phyloP scores from a whole-genome alignment of 2,797 vertebrate species.

The Trachops cirrhosus region DNA sequence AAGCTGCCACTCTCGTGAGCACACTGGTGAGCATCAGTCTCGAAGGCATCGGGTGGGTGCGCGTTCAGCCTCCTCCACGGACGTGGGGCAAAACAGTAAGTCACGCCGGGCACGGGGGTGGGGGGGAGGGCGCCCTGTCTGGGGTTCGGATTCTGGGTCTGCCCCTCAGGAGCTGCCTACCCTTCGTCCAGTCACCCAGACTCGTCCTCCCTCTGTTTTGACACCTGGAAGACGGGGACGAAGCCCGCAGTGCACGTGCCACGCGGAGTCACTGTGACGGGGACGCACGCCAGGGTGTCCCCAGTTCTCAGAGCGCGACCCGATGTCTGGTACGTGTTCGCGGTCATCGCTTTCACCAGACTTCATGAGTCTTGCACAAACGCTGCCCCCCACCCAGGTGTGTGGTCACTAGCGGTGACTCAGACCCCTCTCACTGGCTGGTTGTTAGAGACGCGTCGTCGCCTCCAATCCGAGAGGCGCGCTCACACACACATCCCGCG shows the following conservation, averaged over 20 bases:
- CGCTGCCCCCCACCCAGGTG: no score
- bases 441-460: neutral
- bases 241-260: accelerated
- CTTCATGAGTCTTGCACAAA: neutral
- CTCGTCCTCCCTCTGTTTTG: neutral
- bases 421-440: neutral
- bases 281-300: accelerated
- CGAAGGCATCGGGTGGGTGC: accelerated
- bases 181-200: accelerated
- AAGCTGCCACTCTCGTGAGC: neutral
- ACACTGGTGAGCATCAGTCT: accelerated
- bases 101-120: accelerated
- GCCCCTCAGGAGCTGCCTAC: no score
- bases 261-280: accelerated
- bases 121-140: accelerated
- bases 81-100: accelerated
- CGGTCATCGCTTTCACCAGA: neutral
- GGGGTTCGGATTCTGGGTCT: neutral
- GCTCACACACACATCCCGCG: neutral
- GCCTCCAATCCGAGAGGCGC: no score
- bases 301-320: neutral
- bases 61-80: neutral
- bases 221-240: accelerated
- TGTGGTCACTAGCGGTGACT: no score
- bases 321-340: neutral